Base-by-base conservation (phyloP, 2,113 vertebrate species). In the Colinus virginianus region DNA sequence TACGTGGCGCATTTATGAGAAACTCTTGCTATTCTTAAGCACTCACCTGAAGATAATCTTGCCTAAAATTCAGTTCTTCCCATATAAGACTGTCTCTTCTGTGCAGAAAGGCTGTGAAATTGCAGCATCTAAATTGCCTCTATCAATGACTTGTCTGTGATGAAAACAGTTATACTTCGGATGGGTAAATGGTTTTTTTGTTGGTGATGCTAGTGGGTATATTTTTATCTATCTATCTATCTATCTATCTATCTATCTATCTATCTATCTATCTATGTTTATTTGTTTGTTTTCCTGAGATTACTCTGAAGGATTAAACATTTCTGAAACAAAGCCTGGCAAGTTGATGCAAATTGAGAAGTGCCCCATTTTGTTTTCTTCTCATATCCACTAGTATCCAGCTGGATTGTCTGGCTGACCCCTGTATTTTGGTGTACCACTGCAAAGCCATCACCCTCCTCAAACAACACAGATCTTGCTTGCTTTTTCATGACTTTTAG, bases 261-360 rank as follows among this genome's bases (percentile, higher is more conserved):
- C 36, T 36, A 36, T 36, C 36, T 36, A 36, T 36, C 36, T 36
- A 36, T 36, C 8, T 36, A 36, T 36, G 19, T 61, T 61, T 56
- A 9, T 56, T 61, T 61, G 6, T 38, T 32, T 56, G 28, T 51
- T 25, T 51, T 25, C 13, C 46, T 81, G 38, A 55, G 25, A 38
- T 78, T 59, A 67, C 40, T 71, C 7, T 55, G 21, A 82, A 80
- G 61, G 76, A 63, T 55, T 16, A 86, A 95, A 75, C 17, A 32
- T 63, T 83, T 71, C 69, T 88, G 62, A 86, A 92, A 81, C 56
- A 83, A 61, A 90, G 62, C 25, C 48, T 84, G 67, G 84, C 48
- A 78, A 68, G 56, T 43, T 68, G 48, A 56, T 90, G 56, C 89
- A 75, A 80, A 56, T 81, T 88, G 80, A 88, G 67, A 86, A 70